Conservation (phyloP, 2,113 vertebrate species). For the Cheirogaleus medius region DNA sequence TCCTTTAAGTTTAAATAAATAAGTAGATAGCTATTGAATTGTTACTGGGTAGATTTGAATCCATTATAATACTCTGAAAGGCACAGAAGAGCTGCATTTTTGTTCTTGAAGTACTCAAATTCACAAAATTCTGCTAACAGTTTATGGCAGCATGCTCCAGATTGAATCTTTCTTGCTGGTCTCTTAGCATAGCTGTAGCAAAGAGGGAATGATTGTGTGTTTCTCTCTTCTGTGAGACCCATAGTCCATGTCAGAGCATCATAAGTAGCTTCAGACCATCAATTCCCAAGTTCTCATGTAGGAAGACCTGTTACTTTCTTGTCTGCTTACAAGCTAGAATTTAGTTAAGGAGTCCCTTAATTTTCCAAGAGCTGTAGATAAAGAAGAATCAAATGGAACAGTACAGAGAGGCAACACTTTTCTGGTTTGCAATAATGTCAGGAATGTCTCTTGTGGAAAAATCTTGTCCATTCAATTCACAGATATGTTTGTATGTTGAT, state of each 20-base stretch:
- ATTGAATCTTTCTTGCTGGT: background rate
- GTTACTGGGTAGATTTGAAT: background rate
- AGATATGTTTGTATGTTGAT: background rate
- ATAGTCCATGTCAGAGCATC: background rate
- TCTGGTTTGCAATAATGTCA: background rate
- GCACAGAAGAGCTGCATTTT: background rate
- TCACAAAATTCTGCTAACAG: background rate
- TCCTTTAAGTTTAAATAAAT: conserved; percentile 23
- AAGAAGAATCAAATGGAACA: background rate
- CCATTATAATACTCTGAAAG: background rate
- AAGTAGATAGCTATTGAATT: background rate
- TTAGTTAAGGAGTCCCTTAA: background rate
- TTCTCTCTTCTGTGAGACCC: background rate
- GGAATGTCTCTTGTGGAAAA: background rate
- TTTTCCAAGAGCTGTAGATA: background rate
- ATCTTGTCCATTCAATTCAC: background rate
- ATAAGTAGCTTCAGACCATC: background rate
- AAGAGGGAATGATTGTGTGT: background rate
- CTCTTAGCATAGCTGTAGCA: background rate
- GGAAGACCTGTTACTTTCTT: background rate
- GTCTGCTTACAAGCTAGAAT: background rate
- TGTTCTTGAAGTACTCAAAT: conserved; percentile 8
- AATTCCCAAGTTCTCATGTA: background rate
- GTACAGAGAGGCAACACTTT: background rate
- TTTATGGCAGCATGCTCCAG: background rate